Conservation (phyloP, 2,797 vertebrate genomes). For the Hydrolagus colliei region DNA sequence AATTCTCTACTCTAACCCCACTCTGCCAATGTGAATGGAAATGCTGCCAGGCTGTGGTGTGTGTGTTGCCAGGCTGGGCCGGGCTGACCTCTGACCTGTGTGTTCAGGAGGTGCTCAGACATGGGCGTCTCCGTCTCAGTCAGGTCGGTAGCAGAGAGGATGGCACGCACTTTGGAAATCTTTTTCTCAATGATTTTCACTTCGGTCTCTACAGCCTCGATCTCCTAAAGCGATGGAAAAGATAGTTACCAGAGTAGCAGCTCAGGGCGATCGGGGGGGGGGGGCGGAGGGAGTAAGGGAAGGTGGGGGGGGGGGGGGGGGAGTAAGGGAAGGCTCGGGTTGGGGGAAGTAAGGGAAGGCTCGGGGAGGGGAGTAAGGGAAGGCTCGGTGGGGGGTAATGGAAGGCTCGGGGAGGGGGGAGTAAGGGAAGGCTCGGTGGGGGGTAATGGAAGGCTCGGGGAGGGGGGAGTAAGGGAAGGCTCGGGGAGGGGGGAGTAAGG, state of each 20-base stretch:
- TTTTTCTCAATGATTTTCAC: conserved; percentile 73
- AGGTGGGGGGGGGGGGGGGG: too few relatives aligned
- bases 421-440: background rate
- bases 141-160: conserved; percentile 69
- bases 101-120: conserved; percentile 66
- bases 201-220: conserved; percentile 76
- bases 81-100: conserved; percentile 59
- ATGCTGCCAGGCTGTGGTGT: too few relatives aligned
- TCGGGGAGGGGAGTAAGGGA: background rate
- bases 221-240: conserved; percentile 56
- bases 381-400: background rate
- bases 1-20: too few relatives aligned
- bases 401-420: background rate
- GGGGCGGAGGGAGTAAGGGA: too few relatives aligned
- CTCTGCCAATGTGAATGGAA: too few relatives aligned
- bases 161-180: conserved; percentile 64
- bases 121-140: conserved; percentile 65
- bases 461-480: too few relatives aligned
- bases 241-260: background rate
- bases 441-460: too few relatives aligned
- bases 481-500: too few relatives aligned
- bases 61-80: too few relatives aligned
- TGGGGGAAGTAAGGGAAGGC: conserved; percentile 1
- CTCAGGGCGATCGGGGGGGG: background rate
- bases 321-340: conserved; percentile 34